phyloP scores from a whole-genome alignment of 2,888 invertebrate genomes.

The Cheilosia grossa region DNA sequence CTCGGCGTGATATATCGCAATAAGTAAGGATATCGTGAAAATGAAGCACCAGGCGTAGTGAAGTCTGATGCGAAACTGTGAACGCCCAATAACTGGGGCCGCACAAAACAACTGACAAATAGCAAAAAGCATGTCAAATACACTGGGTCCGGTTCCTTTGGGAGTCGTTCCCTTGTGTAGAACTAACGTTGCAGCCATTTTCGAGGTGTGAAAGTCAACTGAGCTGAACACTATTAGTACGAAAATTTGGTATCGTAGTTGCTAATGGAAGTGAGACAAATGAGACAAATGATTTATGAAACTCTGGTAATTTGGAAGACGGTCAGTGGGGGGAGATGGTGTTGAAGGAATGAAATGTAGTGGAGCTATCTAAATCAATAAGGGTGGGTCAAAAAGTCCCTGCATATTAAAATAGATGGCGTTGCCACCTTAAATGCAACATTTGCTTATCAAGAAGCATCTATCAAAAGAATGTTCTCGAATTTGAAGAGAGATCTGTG shows the following conservation, averaged over 20 bases:
- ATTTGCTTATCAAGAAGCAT: too few relatives aligned
- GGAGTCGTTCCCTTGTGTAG: background rate
- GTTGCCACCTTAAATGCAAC: too few relatives aligned
- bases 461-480: too few relatives aligned
- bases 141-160: background rate
- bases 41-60: conserved; percentile 39
- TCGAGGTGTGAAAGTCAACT: background rate
- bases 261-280: background rate
- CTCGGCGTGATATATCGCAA: conserved; percentile 9
- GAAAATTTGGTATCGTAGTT: too few relatives aligned
- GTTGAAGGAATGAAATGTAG: too few relatives aligned
- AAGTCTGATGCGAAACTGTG: background rate
- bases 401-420: too few relatives aligned
- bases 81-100: background rate
- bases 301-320: background rate
- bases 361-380: too few relatives aligned
- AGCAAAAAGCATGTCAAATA: too few relatives aligned
- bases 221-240: background rate
- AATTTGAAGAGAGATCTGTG: too few relatives aligned
- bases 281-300: conserved; percentile 5
- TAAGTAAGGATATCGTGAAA: background rate
- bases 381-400: too few relatives aligned
- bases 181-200: conserved; percentile 35
- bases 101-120: too few relatives aligned
- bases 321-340: too few relatives aligned